A percentile compares a stretch with the other conserved stretches of the same genome.
Conservation (phyloP, 2,888 invertebrate genomes). For the Onthophagus sagittarius region DNA sequence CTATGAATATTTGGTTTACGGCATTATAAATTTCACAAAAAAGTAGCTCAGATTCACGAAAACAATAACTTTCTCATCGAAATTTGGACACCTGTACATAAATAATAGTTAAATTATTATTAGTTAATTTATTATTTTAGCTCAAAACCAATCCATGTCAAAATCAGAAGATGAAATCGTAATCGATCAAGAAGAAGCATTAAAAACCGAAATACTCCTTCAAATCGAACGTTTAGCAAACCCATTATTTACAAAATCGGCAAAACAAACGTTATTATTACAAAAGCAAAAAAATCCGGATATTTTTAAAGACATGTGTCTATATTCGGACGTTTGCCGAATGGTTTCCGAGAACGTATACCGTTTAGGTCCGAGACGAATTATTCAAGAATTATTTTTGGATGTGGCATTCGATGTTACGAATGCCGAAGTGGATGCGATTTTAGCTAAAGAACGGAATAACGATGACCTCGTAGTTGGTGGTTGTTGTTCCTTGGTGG, state of each 20-base stretch:
- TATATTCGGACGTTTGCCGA: slow-evolving; percentile 88
- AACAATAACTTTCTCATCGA: no score
- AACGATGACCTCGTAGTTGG: neutral
- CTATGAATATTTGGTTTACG: no score
- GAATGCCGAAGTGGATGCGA: slow-evolving; percentile 51
- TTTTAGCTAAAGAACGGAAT: slow-evolving; percentile 42
- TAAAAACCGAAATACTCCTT: slow-evolving; percentile 57
- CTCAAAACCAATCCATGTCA: neutral
- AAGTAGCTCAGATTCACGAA: no score
- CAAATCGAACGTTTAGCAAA: slow-evolving; percentile 73
- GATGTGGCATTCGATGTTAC: slow-evolving; percentile 74
- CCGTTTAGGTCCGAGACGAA: slow-evolving; percentile 76
- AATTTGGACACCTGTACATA: no score
- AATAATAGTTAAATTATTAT: no score
- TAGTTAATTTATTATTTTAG: neutral
- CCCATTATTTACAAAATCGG: slow-evolving; percentile 74
- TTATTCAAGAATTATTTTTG: slow-evolving; percentile 90
- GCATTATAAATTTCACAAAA: no score
- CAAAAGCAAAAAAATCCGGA: slow-evolving; percentile 70
- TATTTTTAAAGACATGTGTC: slow-evolving; percentile 78
- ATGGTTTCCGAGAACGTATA: slow-evolving; percentile 76
- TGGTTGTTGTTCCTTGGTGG: neutral
- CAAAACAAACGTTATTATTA: slow-evolving; percentile 75
- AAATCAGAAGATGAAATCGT: neutral
- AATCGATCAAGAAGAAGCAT: slow-evolving; percentile 3